Base-by-base conservation (phyloP, 2,888 invertebrate species). In the Notodonta dromedarius region DNA sequence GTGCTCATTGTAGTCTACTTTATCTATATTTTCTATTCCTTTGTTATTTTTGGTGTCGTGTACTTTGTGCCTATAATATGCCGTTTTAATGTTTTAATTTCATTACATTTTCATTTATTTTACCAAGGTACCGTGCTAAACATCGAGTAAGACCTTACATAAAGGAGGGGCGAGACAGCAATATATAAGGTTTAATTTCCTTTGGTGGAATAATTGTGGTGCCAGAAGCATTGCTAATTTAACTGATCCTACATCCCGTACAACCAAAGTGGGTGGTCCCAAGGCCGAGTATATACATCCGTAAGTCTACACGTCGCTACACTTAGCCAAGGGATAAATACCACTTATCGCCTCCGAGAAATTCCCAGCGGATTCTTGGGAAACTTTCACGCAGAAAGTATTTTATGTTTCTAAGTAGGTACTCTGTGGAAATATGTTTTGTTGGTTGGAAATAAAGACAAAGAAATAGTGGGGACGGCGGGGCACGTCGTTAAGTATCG, bases 281-380 rank as follows among this genome's bases (percentile, higher is more conserved):
- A 35, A 35, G 35, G 2, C 35, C 7, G 24, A 24, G 24, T 24
- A 24, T 14, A 8, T 11, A 11, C 56, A 61, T 8, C 56, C 62
- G 54, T 60, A 61, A 32, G 14, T 35, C 12, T 5, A 56, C 61
- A 60, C 54, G 46, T 61, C 24, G 12, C 46, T 53, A 50, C 53
- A 67, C 59, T 69, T 64, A 66, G 46, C 56, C 13, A 12, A 4
- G 54, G 66, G 62, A 70, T 74, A 71, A 76, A 69, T 66, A 73
- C 66, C 70, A 74, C 67, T 76, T 69, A 74, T 67, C 71, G 61
- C 62, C 56, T 65, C 63, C 52, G 4, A 48, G 55, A 55, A 54
- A 64, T 63, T 62, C 67, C 63, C 57, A 7, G 6, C 58, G 58
- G 65, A 62, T 59, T 60, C 63, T 57, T 54, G 46, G 58, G 42